Percentiles rank a stretch among this genome's conserved stretches.
Evolutionary conservation across 2,797 vertebrate genomes (phyloP).

Genomic region (Anisognathus igniventris): DNA sequence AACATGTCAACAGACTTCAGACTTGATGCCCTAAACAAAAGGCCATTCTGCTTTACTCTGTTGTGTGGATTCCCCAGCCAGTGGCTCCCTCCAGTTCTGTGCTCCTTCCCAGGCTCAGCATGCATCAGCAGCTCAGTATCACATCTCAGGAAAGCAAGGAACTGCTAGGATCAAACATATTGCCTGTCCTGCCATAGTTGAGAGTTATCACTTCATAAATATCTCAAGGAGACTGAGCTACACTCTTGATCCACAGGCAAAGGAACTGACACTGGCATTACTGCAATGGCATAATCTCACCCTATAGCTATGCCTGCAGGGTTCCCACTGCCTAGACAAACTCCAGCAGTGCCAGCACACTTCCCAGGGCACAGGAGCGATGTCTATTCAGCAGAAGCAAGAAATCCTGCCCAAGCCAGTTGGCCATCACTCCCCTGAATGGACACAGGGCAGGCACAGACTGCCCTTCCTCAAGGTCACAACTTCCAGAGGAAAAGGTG

Average conservation of each 20-base stretch:
- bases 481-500: neutral
- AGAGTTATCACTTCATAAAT: neutral
- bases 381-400: neutral
- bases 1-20: neutral
- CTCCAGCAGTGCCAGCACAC: neutral
- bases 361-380: neutral
- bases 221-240: neutral
- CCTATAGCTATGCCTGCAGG: neutral
- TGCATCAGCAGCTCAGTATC: neutral
- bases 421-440: too few species aligned
- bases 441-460: neutral
- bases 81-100: fast-evolving
- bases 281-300: neutral
- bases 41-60: neutral
- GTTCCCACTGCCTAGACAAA: neutral
- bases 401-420: neutral
- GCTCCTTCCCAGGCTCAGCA: neutral
- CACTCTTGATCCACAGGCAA: neutral
- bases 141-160: neutral
- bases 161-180: neutral
- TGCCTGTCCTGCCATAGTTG: neutral
- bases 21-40: neutral
- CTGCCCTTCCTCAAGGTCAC: neutral
- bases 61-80: neutral
- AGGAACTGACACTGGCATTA: neutral